These are phyloP conservation scores for Cyprinodon brontotheroides DNA, from an alignment of 2,113 vertebrate genomes.

Conservation along the genomic window DNA sequence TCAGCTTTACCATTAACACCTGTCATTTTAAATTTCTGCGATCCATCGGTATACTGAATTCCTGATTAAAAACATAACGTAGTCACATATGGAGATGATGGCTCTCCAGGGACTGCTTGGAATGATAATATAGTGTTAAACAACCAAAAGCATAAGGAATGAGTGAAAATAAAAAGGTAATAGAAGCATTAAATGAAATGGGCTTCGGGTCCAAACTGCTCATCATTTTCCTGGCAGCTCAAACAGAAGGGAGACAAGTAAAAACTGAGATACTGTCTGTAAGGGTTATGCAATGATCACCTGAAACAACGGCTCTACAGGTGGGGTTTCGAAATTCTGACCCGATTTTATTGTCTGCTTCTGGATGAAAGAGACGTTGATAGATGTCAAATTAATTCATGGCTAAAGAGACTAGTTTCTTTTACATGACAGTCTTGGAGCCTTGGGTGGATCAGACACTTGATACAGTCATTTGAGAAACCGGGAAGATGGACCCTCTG, in stretches of 20 bases:
- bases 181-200: not conserved
- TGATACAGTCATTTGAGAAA: constrained; percentile 10
- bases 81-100: not conserved
- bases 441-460: constrained; percentile 12
- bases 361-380: not conserved
- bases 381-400: not conserved
- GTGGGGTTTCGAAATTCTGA: too few relatives aligned
- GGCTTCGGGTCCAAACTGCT: not conserved
- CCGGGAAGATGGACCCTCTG: constrained; percentile 4
- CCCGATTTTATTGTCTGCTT: too few relatives aligned
- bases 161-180: not conserved
- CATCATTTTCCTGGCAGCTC: not conserved
- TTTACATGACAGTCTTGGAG: not conserved
- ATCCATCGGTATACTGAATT: not conserved
- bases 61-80: not conserved
- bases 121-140: not conserved
- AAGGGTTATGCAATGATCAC: not conserved
- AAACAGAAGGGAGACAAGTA: not conserved
- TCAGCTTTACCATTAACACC: too few relatives aligned
- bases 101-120: not conserved
- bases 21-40: too few relatives aligned
- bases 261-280: not conserved
- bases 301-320: not conserved
- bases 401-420: not conserved
- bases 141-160: not conserved